Percentiles rank a stretch among this genome's conserved stretches.
Evolutionary conservation across 2,113 vertebrate genomes (phyloP).

Genomic region (Platysternon megacephalum): DNA sequence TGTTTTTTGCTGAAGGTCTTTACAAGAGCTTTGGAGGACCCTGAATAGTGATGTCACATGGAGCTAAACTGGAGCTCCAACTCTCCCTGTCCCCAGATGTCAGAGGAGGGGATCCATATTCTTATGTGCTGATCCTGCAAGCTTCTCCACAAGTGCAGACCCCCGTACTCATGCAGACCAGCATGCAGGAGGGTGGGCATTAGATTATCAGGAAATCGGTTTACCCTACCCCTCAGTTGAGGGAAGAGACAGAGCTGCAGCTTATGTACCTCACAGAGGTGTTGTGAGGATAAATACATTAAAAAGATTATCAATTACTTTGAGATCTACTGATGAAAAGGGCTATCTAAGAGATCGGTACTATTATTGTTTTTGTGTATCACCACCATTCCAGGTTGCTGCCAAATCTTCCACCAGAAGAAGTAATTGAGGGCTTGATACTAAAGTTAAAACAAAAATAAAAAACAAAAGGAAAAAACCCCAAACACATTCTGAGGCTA

Average conservation of each 20-base stretch:
- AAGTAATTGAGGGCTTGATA: accelerated
- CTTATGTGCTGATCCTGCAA: neutral
- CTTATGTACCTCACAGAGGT: neutral
- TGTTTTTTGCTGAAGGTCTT: neutral
- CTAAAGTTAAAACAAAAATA: neutral
- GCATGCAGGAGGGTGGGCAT: neutral
- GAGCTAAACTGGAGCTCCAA: slow-evolving; percentile 13
- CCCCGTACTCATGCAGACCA: neutral
- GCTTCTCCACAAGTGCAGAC: neutral
- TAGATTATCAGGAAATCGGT: neutral
- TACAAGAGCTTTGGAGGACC: neutral
- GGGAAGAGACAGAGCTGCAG: neutral
- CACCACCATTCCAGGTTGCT: neutral
- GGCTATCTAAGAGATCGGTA: neutral
- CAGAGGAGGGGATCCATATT: slow-evolving; percentile 25
- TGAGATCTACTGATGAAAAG: neutral
- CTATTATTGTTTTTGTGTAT: neutral
- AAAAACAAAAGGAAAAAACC: neutral
- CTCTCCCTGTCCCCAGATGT: neutral
- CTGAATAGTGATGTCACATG: neutral
- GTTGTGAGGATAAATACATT: neutral
- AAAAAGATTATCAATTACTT: neutral
- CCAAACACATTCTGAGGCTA: neutral
- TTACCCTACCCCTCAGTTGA: neutral
- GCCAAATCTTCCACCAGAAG: neutral